Base-by-base conservation (phyloP, 2,797 vertebrate species). In the Stomatorhinus walkeri region DNA sequence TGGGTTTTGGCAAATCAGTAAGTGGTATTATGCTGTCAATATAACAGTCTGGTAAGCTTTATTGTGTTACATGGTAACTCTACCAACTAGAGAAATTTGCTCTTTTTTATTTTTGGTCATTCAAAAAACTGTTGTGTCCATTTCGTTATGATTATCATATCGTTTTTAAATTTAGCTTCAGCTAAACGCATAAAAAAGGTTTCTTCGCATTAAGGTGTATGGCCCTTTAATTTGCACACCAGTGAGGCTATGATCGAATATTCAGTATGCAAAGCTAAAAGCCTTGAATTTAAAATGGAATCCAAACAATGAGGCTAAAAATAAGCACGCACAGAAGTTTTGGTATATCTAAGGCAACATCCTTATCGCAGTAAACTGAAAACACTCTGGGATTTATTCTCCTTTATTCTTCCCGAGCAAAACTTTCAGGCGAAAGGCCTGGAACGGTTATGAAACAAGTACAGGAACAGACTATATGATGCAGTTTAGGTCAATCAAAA, bases 221-320 rank as follows among this genome's bases (percentile, higher is more conserved):
- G 56, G 22, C 28, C 88, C 89, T 92, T 90, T 90, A 89, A 92
- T 91, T 88, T 85, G 85, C 89, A 89, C 59, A 87, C 89, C 90
- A 89, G 87, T 89, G 88, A 89, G 89, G 90, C 85, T 83, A 83
- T 90, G 87, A 48, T 88, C 85, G 86, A 90, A 89, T 89, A 79
- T 91, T 85, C 81, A 89, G 89, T 90, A 68, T 52, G 24, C 12
- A 89, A 87, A 90, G 89, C 91, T 89, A 76, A 90, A 89, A 89
- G 90, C 89, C 90, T 92, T 76, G 90, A 85, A 90, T 88, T 90
- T 89, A 88, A 91, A 91, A 90, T 89, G 89, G 90, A 91, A 90
- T 81, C 40, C 90, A 76, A 91, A 90, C 86, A 72, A 88, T 89
- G 85, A 88, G 86, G 89, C 88, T 90, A 87, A 88, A 87, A 83